Conservation (phyloP, 2,797 vertebrate species). For the Poecilia wingei region DNA sequence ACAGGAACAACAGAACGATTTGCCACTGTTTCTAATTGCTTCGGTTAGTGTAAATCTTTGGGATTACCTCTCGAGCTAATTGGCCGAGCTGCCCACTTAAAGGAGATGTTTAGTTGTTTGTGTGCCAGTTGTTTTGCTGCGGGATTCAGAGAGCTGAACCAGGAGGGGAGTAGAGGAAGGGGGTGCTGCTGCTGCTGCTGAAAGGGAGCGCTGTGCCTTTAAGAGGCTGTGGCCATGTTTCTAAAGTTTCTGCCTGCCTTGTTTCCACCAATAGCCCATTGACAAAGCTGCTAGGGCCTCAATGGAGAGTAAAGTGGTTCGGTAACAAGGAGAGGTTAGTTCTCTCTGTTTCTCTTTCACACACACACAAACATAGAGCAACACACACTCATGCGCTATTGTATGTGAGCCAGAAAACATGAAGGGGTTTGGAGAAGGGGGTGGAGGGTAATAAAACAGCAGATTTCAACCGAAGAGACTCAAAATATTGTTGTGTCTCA, state of each 20-base stretch:
- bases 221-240: slow-evolving; percentile 85
- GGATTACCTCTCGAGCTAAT: slow-evolving; percentile 74
- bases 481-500: slow-evolving; percentile 20
- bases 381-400: slow-evolving; percentile 65
- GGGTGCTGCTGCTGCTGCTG: slow-evolving; percentile 29
- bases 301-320: slow-evolving; percentile 88
- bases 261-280: slow-evolving; percentile 90
- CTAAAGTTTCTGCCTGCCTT: slow-evolving; percentile 89
- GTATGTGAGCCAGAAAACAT: slow-evolving; percentile 58
- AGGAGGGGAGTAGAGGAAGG: slow-evolving; percentile 7
- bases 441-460: slow-evolving; percentile 29
- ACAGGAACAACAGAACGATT: slow-evolving; percentile 33
- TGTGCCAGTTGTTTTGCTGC: slow-evolving; percentile 77
- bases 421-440: slow-evolving; percentile 29
- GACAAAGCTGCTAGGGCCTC: slow-evolving; percentile 86
- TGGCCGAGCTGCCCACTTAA: slow-evolving; percentile 56
- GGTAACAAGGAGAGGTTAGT: slow-evolving; percentile 86
- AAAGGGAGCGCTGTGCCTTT: slow-evolving; percentile 85
- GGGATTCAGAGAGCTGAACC: slow-evolving; percentile 67
- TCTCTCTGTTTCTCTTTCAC: slow-evolving; percentile 66
- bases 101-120: slow-evolving; percentile 79
- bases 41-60: slow-evolving; percentile 64
- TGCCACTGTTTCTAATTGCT: slow-evolving; percentile 48
- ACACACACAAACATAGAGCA: slow-evolving; percentile 36
- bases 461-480: slow-evolving; percentile 32